phyloP scores from a whole-genome alignment of 1,140 invertebrate species.

The Geopemphigus sp. region DNA sequence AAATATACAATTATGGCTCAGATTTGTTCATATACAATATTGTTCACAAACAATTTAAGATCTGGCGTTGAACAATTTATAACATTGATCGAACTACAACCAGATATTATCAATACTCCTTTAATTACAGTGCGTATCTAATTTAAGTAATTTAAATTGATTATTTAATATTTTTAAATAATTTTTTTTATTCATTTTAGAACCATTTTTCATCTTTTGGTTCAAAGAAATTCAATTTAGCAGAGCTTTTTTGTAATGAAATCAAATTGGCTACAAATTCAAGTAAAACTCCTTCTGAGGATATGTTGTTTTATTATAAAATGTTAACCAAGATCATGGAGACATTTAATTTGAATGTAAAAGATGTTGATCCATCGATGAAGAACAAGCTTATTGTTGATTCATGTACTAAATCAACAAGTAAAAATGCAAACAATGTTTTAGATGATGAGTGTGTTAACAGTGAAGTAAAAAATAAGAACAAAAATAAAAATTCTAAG shows the following conservation, averaged over 20 bases:
- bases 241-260: constrained; percentile 40
- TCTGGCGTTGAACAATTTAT: constrained; percentile 15
- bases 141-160: neutral
- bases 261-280: constrained; percentile 25
- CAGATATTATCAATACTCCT: neutral
- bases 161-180: neutral
- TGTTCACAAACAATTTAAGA: constrained; percentile 27
- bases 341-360: constrained; percentile 1
- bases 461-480: neutral
- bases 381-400: neutral
- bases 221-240: constrained; percentile 33
- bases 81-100: neutral
- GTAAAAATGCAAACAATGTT: neutral
- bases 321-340: constrained; percentile 27
- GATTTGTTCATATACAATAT: constrained; percentile 22
- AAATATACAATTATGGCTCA: constrained; percentile 13
- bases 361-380: constrained; percentile 27
- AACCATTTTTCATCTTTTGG: constrained; percentile 23
- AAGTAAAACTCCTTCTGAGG: neutral
- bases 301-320: constrained; percentile 27
- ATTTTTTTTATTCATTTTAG: constrained; percentile 32
- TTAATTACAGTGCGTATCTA: neutral
- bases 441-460: neutral
- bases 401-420: neutral
- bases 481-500: neutral